Percentiles rank a stretch among this genome's conserved stretches.
Evolutionary conservation across 2,113 vertebrate species (phyloP).

Genomic region (Boulengeromyrus knoepffleri): DNA sequence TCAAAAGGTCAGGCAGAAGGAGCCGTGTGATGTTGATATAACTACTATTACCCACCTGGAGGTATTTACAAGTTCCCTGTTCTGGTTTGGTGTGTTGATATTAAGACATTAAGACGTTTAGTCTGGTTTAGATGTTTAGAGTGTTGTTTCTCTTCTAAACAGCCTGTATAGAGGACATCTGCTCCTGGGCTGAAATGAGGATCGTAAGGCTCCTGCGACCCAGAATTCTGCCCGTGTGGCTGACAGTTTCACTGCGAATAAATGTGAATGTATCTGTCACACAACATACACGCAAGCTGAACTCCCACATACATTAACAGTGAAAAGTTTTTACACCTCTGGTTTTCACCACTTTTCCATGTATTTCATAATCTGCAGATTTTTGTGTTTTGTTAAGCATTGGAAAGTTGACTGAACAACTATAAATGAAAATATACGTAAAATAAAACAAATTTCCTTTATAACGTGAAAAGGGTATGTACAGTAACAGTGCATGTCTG

Average conservation of each 20-base stretch:
- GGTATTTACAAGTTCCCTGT: neutral
- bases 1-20: neutral
- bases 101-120: slow-evolving; percentile 7
- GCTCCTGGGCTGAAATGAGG: neutral
- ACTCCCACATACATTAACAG: neutral
- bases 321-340: too few species aligned
- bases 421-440: too few species aligned
- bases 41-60: neutral
- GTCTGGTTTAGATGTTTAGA: neutral
- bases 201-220: neutral
- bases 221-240: neutral
- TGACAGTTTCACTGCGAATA: neutral
- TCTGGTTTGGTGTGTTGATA: neutral
- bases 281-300: neutral
- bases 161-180: neutral
- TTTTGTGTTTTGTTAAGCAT: too few species aligned
- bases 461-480: too few species aligned
- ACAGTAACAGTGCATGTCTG: too few species aligned
- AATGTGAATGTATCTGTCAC: neutral
- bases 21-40: neutral
- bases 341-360: too few species aligned
- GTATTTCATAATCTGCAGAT: too few species aligned
- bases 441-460: too few species aligned
- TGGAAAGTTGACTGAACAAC: too few species aligned
- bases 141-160: neutral